These are phyloP conservation scores for Pipistrellus pygmaeus DNA, from an alignment of 2,797 vertebrate species.

Conservation along the genomic window DNA sequence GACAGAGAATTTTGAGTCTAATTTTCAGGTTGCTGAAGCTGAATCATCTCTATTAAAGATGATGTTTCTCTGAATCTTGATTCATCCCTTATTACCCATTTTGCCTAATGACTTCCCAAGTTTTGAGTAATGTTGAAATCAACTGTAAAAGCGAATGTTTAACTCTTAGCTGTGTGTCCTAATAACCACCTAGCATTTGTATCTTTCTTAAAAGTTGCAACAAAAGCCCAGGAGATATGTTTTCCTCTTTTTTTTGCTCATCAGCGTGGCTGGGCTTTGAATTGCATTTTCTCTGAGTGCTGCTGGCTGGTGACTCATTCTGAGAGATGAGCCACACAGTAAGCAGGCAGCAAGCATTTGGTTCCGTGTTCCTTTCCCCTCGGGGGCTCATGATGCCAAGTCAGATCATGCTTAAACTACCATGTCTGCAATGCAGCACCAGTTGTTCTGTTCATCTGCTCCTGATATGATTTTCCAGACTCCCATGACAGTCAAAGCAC, in stretches of 20 bases:
- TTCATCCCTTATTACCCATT: neutral
- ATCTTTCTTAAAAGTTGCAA: conserved; percentile 41
- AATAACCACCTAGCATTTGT: conserved; percentile 21
- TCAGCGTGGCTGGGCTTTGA: conserved; percentile 26
- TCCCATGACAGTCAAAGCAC: neutral
- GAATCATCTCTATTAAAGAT: neutral
- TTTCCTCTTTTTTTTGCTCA: neutral
- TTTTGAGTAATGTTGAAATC: neutral
- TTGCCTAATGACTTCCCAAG: neutral
- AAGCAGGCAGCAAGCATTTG: neutral
- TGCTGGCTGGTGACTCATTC: conserved; percentile 54
- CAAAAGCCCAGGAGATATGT: rapidly evolving
- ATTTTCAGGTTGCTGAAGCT: neutral
- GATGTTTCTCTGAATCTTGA: conserved; percentile 25
- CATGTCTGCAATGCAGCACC: conserved; percentile 85
- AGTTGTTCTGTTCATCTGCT: conserved; percentile 64
- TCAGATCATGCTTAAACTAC: conserved; percentile 27
- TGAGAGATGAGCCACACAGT: neutral
- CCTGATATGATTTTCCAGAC: conserved; percentile 64
- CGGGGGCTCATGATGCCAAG: neutral
- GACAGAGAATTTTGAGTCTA: neutral
- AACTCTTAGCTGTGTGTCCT: neutral
- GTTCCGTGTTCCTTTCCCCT: neutral
- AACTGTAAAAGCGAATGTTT: neutral
- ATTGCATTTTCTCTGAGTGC: conserved; percentile 45